A percentile compares a stretch with the other conserved stretches of the same genome.
Evolutionary conservation across 2,888 invertebrate genomes (phyloP).

Genomic region (Chaitophorus viminalis): DNA sequence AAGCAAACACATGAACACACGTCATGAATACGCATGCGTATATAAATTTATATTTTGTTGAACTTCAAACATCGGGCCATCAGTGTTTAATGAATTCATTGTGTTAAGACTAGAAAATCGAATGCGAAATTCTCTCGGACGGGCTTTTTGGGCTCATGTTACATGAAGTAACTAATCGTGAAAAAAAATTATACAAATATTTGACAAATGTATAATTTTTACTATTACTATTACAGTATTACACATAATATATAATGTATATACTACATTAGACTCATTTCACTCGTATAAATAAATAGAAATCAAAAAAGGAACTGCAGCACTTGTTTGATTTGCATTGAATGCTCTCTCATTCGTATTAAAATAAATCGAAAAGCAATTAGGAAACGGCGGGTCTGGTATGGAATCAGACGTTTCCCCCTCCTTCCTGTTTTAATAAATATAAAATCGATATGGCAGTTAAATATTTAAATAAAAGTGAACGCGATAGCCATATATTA

Average conservation of each 20-base stretch:
- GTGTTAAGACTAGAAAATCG: not conserved
- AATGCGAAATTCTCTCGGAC: too few species aligned
- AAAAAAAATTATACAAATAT: not conserved
- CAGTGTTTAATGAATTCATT: not conserved
- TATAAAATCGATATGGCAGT: not conserved
- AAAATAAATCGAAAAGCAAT: conserved; percentile 16
- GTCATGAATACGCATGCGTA: too few species aligned
- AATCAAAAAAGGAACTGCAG: not conserved
- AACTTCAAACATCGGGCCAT: not conserved
- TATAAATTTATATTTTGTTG: not conserved
- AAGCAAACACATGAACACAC: too few species aligned
- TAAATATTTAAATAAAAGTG: too few species aligned
- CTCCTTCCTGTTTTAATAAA: not conserved
- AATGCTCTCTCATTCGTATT: not conserved
- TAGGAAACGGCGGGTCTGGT: not conserved
- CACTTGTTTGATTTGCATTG: not conserved
- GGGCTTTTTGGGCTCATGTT: not conserved
- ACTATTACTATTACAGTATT: too few species aligned
- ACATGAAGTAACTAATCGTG: not conserved
- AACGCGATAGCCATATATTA: not conserved
- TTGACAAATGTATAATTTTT: too few species aligned
- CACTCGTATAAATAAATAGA: not conserved
- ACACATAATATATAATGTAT: too few species aligned
- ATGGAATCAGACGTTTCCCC: not conserved
- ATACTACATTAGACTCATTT: not conserved